phyloP scores from a whole-genome alignment of 2,113 vertebrate species.

The Xenopus laevis region DNA sequence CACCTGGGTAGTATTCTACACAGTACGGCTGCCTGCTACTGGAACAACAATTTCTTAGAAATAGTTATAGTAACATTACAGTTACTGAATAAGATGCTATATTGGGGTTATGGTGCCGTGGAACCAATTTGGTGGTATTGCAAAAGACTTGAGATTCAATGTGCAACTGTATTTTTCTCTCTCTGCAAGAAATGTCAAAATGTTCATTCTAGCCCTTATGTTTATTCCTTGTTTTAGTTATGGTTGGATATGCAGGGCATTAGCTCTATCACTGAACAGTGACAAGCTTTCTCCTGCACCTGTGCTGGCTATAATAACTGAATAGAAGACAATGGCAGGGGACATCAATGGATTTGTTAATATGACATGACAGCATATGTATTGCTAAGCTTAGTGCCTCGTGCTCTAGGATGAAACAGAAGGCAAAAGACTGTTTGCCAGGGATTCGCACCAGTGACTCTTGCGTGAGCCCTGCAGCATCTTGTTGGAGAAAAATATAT shows the following conservation, averaged over 20 bases:
- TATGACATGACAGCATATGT: constrained; percentile 1
- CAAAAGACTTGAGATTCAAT: too few species aligned
- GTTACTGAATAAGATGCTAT: too few species aligned
- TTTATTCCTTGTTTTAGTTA: neutral
- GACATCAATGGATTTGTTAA: constrained; percentile 5
- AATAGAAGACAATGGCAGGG: neutral
- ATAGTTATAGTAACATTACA: too few species aligned
- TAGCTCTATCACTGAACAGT: neutral
- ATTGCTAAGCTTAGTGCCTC: neutral
- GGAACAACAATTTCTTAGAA: too few species aligned
- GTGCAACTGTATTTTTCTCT: too few species aligned
- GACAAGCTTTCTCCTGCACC: constrained; percentile 10
- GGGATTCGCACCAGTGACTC: neutral
- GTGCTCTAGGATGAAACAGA: neutral
- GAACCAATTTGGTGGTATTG: too few species aligned
- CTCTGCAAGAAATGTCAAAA: too few species aligned
- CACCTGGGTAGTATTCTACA: too few species aligned
- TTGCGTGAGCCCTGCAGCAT: neutral
- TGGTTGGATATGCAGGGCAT: too few species aligned
- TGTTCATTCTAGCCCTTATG: too few species aligned
- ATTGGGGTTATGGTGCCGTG: too few species aligned
- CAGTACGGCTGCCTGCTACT: too few species aligned
- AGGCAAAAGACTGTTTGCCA: neutral
- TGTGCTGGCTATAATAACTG: neutral
- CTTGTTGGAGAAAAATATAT: neutral